These are phyloP conservation scores for Oxycera nigricornis DNA, from an alignment of 2,888 invertebrate species.

Conservation along the genomic window DNA sequence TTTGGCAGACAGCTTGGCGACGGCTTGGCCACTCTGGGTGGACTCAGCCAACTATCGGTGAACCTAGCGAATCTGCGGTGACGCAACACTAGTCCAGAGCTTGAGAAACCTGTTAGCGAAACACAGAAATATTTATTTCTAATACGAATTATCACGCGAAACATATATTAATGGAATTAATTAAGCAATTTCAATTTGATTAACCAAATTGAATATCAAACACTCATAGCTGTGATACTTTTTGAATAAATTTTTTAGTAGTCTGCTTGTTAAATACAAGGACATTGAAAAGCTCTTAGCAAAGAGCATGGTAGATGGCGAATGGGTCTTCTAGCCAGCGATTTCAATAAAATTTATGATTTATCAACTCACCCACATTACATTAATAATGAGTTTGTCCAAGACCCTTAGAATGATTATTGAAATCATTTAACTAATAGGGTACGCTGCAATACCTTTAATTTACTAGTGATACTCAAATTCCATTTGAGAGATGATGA, in stretches of 20 bases:
- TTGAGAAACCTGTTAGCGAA: background rate
- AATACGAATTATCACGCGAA: background rate
- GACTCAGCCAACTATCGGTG: background rate
- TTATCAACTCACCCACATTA: background rate
- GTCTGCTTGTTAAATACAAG: background rate
- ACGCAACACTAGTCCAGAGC: background rate
- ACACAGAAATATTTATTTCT: background rate
- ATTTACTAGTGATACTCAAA: too few species aligned
- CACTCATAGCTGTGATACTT: too few species aligned
- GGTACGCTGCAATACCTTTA: too few species aligned
- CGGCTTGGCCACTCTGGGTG: background rate
- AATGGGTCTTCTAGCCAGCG: too few species aligned
- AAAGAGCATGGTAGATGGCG: background rate
- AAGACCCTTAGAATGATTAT: too few species aligned
- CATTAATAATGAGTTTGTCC: too few species aligned
- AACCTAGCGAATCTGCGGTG: background rate
- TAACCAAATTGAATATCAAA: background rate
- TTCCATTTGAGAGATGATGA: too few species aligned
- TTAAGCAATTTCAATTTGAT: background rate
- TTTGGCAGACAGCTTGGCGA: slow-evolving; percentile 21
- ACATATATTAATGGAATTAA: background rate
- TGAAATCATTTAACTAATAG: too few species aligned
- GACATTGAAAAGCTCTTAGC: background rate
- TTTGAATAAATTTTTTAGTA: too few species aligned
- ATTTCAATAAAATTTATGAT: background rate